Evolutionary conservation across 2,888 invertebrate species (phyloP).

Genomic region (Hydrotaea diabolus): DNA sequence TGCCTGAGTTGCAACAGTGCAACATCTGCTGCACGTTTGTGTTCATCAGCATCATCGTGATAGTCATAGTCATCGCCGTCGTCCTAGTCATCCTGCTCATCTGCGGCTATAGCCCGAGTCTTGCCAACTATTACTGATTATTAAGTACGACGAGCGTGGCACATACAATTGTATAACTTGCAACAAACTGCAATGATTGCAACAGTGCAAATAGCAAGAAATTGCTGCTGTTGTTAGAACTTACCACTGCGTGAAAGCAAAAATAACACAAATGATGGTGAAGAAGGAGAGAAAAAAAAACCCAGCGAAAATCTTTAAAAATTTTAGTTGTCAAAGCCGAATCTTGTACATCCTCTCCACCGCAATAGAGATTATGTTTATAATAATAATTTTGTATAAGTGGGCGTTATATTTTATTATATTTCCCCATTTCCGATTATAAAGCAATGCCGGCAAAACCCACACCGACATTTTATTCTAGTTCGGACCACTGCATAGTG

Average conservation of each 20-base stretch:
- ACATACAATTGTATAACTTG: not conserved
- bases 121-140: constrained; percentile 19
- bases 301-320: not conserved
- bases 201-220: constrained; percentile 26
- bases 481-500: no score
- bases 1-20: constrained; percentile 52
- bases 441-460: no score
- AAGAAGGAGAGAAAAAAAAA: not conserved
- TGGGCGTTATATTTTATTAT: no score
- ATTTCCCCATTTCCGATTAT: no score
- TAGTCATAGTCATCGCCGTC: not conserved
- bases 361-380: no score
- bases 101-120: constrained; percentile 10
- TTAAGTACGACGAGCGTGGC: constrained; percentile 13
- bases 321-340: no score
- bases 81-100: not conserved
- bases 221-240: constrained; percentile 5
- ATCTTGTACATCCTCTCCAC: no score
- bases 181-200: constrained; percentile 14
- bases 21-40: constrained; percentile 61
- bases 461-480: no score
- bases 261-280: not conserved
- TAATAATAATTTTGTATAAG: no score
- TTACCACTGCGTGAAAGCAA: not conserved
- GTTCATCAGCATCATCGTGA: constrained; percentile 51